These are phyloP conservation scores for Sebastes matsubarae DNA, from an alignment of 2,797 vertebrate species.

Conservation along the genomic window DNA sequence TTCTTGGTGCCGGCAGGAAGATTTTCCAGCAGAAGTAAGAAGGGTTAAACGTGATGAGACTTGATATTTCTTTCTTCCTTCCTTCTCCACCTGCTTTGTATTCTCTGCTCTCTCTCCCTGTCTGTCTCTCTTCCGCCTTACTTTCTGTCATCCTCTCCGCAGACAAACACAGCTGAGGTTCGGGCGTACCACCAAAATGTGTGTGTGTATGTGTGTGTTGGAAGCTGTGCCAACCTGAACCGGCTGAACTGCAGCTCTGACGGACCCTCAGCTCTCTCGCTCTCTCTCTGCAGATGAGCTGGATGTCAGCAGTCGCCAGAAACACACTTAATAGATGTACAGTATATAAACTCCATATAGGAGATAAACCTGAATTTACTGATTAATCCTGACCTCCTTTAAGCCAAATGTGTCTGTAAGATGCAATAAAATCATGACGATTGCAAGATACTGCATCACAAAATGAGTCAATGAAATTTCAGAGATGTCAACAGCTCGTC, in stretches of 20 bases:
- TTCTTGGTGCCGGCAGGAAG: neutral
- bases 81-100: conserved; percentile 8
- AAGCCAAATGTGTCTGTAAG: neutral
- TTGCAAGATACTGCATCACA: neutral
- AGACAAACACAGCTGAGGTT: conserved; percentile 24
- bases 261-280: neutral
- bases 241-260: conserved; percentile 49
- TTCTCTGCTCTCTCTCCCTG: conserved; percentile 8
- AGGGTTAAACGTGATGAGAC: neutral
- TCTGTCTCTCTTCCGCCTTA: conserved; percentile 15
- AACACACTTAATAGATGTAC: neutral
- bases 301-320: neutral
- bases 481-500: neutral
- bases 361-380: neutral
- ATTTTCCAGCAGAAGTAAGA: neutral
- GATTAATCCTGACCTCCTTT: neutral
- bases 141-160: conserved; percentile 39
- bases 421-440: neutral
- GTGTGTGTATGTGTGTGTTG: conserved; percentile 17
- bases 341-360: neutral
- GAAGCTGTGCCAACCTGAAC: conserved; percentile 54
- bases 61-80: neutral
- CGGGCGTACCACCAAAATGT: conserved; percentile 22
- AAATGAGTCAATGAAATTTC: neutral
- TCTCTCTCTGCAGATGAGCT: conserved; percentile 18